Evolutionary conservation across 2,888 invertebrate genomes (phyloP), one percentile per base, ranked within the genome.

Genomic region (Parascotia fuliginaria): DNA sequence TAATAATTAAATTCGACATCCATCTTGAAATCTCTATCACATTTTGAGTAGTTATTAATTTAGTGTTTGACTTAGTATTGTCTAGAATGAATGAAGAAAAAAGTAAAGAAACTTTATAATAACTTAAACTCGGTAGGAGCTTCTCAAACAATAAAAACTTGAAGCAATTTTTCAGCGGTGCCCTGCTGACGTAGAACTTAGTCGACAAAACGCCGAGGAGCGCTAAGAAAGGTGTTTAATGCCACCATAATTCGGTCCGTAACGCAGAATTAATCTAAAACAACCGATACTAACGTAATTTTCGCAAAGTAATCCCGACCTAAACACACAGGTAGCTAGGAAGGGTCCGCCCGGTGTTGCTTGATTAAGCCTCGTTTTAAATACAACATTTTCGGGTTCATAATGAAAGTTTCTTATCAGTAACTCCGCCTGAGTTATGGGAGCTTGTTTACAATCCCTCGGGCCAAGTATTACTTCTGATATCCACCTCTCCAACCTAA

Each of bases 371-470:
- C 80, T 75, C 83, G 86, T 89, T 91, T 91, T 87, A 90, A 91
- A 91, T 89, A 88, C 84, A 84, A 77, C 86, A 84, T 87, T 86
- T 68, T 87, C 75, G 85, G 81, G 83, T 77, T 68, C 68, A 73
- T 90, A 92, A 92, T 90, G 91, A 90, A 92, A 91, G 85, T 90
- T 90, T 85, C 89, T 92, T 92, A 92, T 92, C 92, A 85, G 87
- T 77, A 75, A 64, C 76, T 74, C 83, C 80, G 82, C 89, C 83
- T 91, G 90, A 92, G 79, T 86, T 89, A 92, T 82, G 81, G 74
- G 73, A 74, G 73, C 72, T 75, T 84, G 80, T 85, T 85, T 75
- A 74, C 62, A 66, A 70, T 68, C 61, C 68, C 70, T 60, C 33
- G 58, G 58, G 55, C 56, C 42, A 48, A 44, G 41, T 52, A 54